Conservation (phyloP, 1,140 invertebrate species). For the Drosophila insularis region DNA sequence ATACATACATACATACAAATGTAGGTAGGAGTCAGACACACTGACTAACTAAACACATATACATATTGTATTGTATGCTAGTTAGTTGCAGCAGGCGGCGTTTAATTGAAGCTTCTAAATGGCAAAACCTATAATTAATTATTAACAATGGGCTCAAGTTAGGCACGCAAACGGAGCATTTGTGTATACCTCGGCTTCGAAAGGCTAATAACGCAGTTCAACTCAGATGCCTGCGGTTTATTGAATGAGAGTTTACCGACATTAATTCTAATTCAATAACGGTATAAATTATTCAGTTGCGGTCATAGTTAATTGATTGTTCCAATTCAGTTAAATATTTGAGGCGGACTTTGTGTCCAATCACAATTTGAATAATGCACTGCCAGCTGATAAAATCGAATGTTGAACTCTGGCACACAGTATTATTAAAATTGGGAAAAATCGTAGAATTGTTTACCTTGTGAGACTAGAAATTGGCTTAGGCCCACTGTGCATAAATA, state of each 20-base stretch:
- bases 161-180: constrained; percentile 70
- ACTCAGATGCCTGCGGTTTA: background rate
- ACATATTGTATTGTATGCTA: background rate
- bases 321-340: constrained; percentile 61
- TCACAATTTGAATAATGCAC: constrained; percentile 61
- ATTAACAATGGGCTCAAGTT: constrained; percentile 13
- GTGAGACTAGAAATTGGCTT: background rate
- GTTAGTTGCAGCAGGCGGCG: constrained; percentile 33
- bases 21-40: background rate
- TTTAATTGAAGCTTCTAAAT: constrained; percentile 46
- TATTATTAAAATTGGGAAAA: too few species aligned
- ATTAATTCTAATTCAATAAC: constrained; percentile 66
- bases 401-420: too few species aligned
- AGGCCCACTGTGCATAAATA: background rate
- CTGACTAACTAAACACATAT: background rate
- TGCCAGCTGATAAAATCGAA: constrained; percentile 22
- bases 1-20: too few species aligned
- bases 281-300: constrained; percentile 62
- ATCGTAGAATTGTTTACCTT: background rate
- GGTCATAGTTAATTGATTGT: constrained; percentile 66
- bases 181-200: constrained; percentile 48
- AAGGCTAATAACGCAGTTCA: background rate
- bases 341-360: constrained; percentile 47
- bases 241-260: background rate
- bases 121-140: constrained; percentile 65